Conservation (phyloP, 1,140 invertebrate species). For the Babylonia areolata region DNA sequence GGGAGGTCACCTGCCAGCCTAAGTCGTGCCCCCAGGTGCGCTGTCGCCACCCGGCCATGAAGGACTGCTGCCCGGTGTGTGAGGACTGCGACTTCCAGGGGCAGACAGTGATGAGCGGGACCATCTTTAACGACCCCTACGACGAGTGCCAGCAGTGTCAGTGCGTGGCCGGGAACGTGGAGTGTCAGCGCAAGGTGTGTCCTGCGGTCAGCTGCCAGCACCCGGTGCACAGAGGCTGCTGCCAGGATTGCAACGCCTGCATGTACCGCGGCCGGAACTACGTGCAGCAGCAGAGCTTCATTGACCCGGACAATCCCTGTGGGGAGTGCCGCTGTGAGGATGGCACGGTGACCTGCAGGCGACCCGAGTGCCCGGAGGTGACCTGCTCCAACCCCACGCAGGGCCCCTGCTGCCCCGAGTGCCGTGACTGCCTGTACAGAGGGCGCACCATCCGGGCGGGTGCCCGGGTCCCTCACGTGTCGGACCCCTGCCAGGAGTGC, state of each 20-base stretch:
- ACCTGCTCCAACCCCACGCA: conserved; percentile 59
- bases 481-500: conserved; percentile 53
- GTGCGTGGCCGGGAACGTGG: conserved; percentile 51
- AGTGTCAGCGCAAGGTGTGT: conserved; percentile 44
- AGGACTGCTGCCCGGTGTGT: conserved; percentile 66
- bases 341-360: conserved; percentile 52
- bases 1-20: conserved; percentile 60
- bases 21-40: conserved; percentile 55
- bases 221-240: conserved; percentile 57
- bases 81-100: conserved; percentile 59
- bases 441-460: conserved; percentile 45
- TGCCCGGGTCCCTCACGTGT: conserved; percentile 17
- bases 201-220: conserved; percentile 51
- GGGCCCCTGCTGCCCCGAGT: conserved; percentile 63
- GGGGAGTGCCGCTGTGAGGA: conserved; percentile 54
- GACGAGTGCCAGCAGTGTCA: conserved; percentile 53
- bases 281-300: conserved; percentile 45
- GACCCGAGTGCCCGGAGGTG: conserved; percentile 52
- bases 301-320: conserved; percentile 47
- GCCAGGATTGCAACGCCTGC: conserved; percentile 64
- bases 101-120: conserved; percentile 6
- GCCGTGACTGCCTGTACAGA: conserved; percentile 54
- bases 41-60: conserved; percentile 58
- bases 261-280: conserved; percentile 50
- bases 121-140: conserved; percentile 42